Base-by-base conservation (phyloP, 2,888 invertebrate genomes). In the Argyresthia albistria region DNA sequence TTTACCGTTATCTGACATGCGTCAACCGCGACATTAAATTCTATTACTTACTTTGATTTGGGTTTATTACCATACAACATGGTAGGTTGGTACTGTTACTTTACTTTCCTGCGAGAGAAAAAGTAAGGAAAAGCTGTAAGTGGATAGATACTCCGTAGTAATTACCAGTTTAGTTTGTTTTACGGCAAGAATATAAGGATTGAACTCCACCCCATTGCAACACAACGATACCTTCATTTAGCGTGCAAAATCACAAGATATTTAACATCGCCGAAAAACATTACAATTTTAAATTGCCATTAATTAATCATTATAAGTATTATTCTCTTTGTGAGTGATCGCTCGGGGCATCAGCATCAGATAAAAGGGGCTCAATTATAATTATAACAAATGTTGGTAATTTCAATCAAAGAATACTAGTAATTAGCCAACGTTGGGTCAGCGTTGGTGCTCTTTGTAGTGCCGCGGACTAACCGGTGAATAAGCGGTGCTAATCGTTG, bases 381-480 rank as follows among this genome's bases (percentile, higher is more conserved):
- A 76, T 50, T 80, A 80, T 78, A 78, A 80, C 74, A 76, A 80
- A 81, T 79, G 77, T 76, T 71, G 71, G 68, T 79, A 82, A 81
- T 84, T 86, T 80, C 82, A 82, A 84, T 86, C 81, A 83, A 82
- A 86, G 80, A 83, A 81, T 81, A 74, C 70, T 66, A 66, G 81
- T 83, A 84, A 84, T 86, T 86, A 84, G 73, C 77, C 73, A 80
- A 77, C 81, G 78, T 78, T 66, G 73, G 37, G 73, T 25, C 6
- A 25, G 25, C 2, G 25, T 25, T 25, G 43, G 56, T 59, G 65
- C 68, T 70, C 84, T 86, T 83, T 86, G 81, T 84, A 70, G 61
- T 65, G 58, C 79, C 79, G 77, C 70, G 39, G n/a, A 39, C 9
- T n/a, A 39, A 39, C 39, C 39, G n/a, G 2, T 39, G 10, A 6